Base-by-base conservation (phyloP, 2,113 vertebrate species). In the Pomatorhinus ruficollis region DNA sequence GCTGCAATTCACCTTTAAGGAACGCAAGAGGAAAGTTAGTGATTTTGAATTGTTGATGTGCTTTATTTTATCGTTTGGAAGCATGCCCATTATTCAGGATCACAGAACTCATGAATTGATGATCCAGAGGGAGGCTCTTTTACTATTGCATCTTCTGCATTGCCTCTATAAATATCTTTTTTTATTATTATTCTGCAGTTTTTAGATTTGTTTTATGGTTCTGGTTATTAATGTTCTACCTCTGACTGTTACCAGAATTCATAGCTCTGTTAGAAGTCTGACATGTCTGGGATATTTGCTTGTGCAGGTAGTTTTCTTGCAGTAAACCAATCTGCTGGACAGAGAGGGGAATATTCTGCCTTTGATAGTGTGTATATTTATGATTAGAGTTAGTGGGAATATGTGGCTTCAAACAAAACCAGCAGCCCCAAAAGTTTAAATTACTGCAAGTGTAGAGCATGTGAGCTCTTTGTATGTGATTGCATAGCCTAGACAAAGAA, bases 121-220 rank as follows among this genome's bases (percentile, higher is more conserved):
- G 42, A 66, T 50, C 63, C 31, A 1, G 91, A 87, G 50, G 71
- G 81, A 95, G n/a, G 39, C 57, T 83, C 37, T 97, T 93, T 96
- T 97, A 82, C 82, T 95, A 12, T 83, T 82, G 72, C 69, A 56
- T 87, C 57, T 83, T 88, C 24, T 83, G 14, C 0, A 2, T 57
- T 88, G 40, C 82, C 69, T 75, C 86, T 72, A 95, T 96, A 96
- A 97, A 97, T 95, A 96, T 83, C 6, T 44, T 57, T 82, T 92
- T 66, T 83, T 96, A 96, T 97, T 90, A 91, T 93, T 70, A 79
- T 94, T 97, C 49, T 85, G 56, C 84, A 83, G 75, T 39, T 96
- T 97, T 95, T 94, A 83, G 81, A 83, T 96, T 96, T 95, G 45
- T 69, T 97, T 97, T 97, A 96, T 94, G 77, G 81, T 54, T 70